Percentiles rank a stretch among this genome's conserved stretches.
phyloP scores from a whole-genome alignment of 2,888 invertebrate species.

The Torymus auratus region DNA sequence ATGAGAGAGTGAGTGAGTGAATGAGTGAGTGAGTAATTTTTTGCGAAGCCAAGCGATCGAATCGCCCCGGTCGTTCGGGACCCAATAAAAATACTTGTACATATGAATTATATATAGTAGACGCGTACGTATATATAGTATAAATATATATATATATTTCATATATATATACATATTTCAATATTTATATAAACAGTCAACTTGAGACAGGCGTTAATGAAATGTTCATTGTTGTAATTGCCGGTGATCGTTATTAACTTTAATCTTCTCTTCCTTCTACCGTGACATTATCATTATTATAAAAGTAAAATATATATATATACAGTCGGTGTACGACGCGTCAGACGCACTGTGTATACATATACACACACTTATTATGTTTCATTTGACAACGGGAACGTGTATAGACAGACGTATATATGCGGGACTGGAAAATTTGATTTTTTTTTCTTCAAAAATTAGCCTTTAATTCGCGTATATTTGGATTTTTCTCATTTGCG shows the following conservation, averaged over 20 bases:
- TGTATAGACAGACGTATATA: neutral
- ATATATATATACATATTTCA: slow-evolving; percentile 56
- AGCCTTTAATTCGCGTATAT: neutral
- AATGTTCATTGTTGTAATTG: slow-evolving; percentile 53
- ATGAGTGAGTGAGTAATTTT: slow-evolving; percentile 1
- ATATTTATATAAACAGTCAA: slow-evolving; percentile 51
- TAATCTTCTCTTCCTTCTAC: neutral
- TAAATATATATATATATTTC: slow-evolving; percentile 28
- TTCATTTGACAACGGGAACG: no score
- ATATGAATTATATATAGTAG: slow-evolving; percentile 56
- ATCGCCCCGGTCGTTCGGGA: slow-evolving; percentile 44
- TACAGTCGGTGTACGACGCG: no score
- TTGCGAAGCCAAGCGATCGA: slow-evolving; percentile 42
- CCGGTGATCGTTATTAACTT: slow-evolving; percentile 47
- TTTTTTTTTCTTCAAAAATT: neutral
- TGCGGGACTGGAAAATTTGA: neutral
- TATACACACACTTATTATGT: no score
- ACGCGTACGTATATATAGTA: slow-evolving; percentile 23
- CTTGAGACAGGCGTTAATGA: slow-evolving; percentile 32
- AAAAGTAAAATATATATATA: no score
- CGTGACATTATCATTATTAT: no score
- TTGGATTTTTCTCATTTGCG: slow-evolving; percentile 41
- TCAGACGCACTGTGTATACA: no score
- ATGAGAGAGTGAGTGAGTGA: no score
- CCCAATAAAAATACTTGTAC: slow-evolving; percentile 38